Base-by-base conservation (phyloP, 2,797 vertebrate genomes). In the Menidia menidia region DNA sequence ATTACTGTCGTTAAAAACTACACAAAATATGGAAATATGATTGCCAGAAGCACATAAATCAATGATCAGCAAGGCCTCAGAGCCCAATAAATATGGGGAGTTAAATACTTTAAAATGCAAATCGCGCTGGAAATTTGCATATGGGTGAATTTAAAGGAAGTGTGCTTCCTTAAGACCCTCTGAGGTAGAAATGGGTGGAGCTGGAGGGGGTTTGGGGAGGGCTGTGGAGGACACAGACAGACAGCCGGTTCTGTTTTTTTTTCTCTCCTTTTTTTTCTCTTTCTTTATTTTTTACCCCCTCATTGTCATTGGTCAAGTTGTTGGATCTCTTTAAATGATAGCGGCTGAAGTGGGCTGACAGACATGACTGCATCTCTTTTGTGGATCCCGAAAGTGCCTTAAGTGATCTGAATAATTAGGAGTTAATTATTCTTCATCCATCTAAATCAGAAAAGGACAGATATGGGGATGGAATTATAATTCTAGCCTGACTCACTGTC, bases 91-190 rank as follows among this genome's bases (percentile, higher is more conserved):
- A 98, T 97, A 97, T 96, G 96, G 96, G 95, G 96, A 97, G 96
- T 97, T 98, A 97, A 98, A 98, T 96, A 97, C 96, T 98, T 98
- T 98, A 98, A 98, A 98, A 98, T 97, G 96, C 97, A 98, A 98
- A 98, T 98, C 95, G 95, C 94, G 93, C 94, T 90, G 90, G 91
- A 93, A 90, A 98, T 98, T 98, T 97, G 96, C 97, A 98, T 98
- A 97, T 94, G 95, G 95, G 95, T 94, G 96, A 97, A 97, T 98
- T 97, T 96, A 97, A 97, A 96, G 95, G 95, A 95, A 96, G 96
- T 96, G 93, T 94, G 96, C 94, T 96, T 97, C 95, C 95, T 96
- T 96, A 96, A 96, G 95, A 97, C 95, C 95, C 96, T 97, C 95
- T 95, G 95, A 97, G 96, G 96, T 97, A 96, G 93, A 95, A 95